Evolutionary conservation across 1,140 invertebrate species (phyloP), one percentile per base, ranked within the genome.

Genomic region (Bombyx mandarina): DNA sequence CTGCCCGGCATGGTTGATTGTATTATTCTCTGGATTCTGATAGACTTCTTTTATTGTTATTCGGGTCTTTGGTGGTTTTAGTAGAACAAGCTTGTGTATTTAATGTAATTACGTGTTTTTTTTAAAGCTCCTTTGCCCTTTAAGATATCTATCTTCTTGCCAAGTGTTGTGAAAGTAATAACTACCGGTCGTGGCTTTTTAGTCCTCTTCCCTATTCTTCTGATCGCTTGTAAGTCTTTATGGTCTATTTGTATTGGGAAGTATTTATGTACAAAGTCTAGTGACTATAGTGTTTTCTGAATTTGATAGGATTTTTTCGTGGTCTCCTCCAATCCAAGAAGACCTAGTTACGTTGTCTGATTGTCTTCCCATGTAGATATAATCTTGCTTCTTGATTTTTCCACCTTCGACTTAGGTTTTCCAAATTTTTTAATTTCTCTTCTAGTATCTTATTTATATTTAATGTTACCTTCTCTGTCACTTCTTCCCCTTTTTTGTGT

Each of bases 191-290:
- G 9, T 22, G 54, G 3, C 6, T 55, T 46, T 10, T 1, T 43
- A 43, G 26, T 7, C 43, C 22, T 55, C 45, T 45, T 55, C 45
- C 45, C 54, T 55, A 55, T 46, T 45, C 54, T 55, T 55, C 45
- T 46, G n/a, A 45, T 35, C 5, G 43, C 43, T 43, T 55, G 44
- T 55, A 46, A 26, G 54, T 55, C 52, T 55, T 18, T 46, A 35
- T 22, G 10, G 7, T 45, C 44, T 35, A 55, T 22, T 7, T 45
- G n/a, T 12, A 54, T n/a, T 2, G 43, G 22, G 8, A 54, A 54
- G 42, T 54, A 54, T 55, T 55, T 55, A 26, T 55, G n/a, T 6
- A 55, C 45, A 22, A 55, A 55, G 44, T 55, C 18, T 45, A 55
- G n/a, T n/a, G n/a, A n/a, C 46, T 9, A 55, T 4, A 8, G 45